Evolutionary conservation across 64 coral and sea anemone genomes (phyloP), one percentile per base, ranked within the genome.

Genomic region (Montipora sp.): DNA sequence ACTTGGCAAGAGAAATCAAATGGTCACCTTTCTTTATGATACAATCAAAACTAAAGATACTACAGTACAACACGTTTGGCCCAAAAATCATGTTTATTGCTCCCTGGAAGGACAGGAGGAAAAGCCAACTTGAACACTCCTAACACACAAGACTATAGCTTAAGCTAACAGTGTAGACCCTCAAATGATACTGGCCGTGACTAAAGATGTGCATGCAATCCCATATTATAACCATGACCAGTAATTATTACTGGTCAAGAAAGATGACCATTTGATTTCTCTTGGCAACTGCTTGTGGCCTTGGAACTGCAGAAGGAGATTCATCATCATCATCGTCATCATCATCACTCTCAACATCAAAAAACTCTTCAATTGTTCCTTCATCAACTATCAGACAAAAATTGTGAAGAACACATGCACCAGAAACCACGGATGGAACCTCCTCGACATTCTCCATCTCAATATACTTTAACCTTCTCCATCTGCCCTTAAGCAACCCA

Each of bases 341-440:
- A 57, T 57, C 51, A 57, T 10, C 51, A 57, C 10, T 10, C 5
- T 57, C 51, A 24, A 27, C 24, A 27, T 27, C 24, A 27, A 27
- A 27, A 27, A 27, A 76, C 1, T 89, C 70, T 24, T 89, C 87
- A 77, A 77, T 89, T 16, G 16, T 76, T 14, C 51, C 87, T 77
- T 76, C 87, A 89, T 77, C 73, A 77, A 14, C 73, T 8, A 89
- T 27, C 8, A 77, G 53, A 18, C 87, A 89, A 61, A 75, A 89
- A 89, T 89, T 89, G 47, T 89, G 87, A 5, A 89, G n/a, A 76
- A 77, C 87, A 89, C 87, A 89, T 77, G 87, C 87, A 10, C n/a
- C 87, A 36, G 87, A 51, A 55, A 89, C 48, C 14, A 89, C 27
- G 9, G 19, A 55, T 77, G 87, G 73, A 48, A 60, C 49, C 71